Percentiles rank a stretch among this genome's conserved stretches.
These are phyloP conservation scores for Cricetomys ansorgei DNA, from an alignment of 2,113 vertebrate genomes.

Conservation along the genomic window DNA sequence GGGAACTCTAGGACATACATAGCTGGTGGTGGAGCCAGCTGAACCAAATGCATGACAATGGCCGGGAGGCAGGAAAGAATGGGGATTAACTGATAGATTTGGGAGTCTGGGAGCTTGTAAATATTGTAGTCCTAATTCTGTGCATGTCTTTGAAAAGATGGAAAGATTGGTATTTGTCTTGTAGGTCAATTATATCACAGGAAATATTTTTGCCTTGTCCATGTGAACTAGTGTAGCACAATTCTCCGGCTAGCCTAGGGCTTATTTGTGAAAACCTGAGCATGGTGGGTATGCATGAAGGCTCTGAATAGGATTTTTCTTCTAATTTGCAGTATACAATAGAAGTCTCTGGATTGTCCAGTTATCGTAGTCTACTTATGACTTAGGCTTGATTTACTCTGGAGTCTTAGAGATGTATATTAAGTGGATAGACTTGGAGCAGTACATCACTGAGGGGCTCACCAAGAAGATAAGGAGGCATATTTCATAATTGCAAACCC, in stretches of 20 bases:
- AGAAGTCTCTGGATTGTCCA: neutral
- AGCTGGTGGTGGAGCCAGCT: neutral
- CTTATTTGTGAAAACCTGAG: neutral
- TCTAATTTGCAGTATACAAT: neutral
- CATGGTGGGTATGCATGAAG: neutral
- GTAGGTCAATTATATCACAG: neutral
- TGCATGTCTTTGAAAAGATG: constrained; percentile 3
- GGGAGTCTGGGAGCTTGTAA: neutral
- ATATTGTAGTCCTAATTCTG: neutral
- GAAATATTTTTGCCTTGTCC: constrained; percentile 19
- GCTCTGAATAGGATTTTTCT: neutral
- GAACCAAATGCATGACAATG: neutral
- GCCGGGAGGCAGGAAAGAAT: neutral
- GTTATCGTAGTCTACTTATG: neutral
- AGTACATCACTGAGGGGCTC: too few relatives aligned
- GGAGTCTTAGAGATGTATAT: constrained; percentile 21
- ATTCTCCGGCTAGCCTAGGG: neutral
- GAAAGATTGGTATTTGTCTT: neutral
- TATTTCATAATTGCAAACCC: too few relatives aligned
- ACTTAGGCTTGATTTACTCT: neutral
- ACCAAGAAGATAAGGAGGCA: too few relatives aligned
- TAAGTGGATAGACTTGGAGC: neutral
- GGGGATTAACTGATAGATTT: neutral
- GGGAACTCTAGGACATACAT: neutral
- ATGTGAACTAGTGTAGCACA: neutral